Conservation (phyloP, 2,113 vertebrate genomes). For the Hippocampus guttulatus region DNA sequence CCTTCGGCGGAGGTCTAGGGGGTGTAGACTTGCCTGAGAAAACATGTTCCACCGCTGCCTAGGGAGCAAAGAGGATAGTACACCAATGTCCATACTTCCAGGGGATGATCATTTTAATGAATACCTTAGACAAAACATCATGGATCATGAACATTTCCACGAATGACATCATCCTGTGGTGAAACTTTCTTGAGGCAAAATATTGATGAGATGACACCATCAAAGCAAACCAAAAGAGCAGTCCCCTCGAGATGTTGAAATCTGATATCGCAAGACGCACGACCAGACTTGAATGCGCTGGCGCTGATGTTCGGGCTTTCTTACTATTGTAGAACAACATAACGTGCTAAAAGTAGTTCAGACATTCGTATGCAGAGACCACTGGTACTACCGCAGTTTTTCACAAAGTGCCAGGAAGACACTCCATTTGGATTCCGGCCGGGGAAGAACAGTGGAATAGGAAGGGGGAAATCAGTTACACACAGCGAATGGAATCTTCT, state of each 20-base stretch:
- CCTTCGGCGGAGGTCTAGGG: too few species aligned
- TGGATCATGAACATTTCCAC: background rate
- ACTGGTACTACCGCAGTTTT: constrained; percentile 26
- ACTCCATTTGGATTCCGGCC: constrained; percentile 8
- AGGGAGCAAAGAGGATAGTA: too few species aligned
- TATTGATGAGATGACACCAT: background rate
- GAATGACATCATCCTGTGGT: too few species aligned
- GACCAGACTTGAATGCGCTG: constrained; percentile 19
- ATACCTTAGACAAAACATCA: too few species aligned
- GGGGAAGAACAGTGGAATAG: constrained; percentile 44
- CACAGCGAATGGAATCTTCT: constrained; percentile 9
- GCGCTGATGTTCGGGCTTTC: constrained; percentile 17
- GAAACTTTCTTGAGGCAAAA: background rate
- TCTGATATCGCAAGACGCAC: constrained; percentile 6
- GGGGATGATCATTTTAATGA: background rate
- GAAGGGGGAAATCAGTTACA: constrained; percentile 1
- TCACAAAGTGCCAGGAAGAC: constrained; percentile 21
- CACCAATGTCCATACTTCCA: too few species aligned
- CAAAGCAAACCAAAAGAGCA: background rate
- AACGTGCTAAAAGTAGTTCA: constrained; percentile 13
- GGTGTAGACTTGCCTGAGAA: background rate
- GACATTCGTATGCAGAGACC: constrained; percentile 8
- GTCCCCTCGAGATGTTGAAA: constrained; percentile 5
- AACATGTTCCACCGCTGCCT: constrained; percentile 18
- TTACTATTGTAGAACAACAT: constrained; percentile 26